Base-by-base conservation (phyloP, 2,888 invertebrate species). In the Encarsia formosa region DNA sequence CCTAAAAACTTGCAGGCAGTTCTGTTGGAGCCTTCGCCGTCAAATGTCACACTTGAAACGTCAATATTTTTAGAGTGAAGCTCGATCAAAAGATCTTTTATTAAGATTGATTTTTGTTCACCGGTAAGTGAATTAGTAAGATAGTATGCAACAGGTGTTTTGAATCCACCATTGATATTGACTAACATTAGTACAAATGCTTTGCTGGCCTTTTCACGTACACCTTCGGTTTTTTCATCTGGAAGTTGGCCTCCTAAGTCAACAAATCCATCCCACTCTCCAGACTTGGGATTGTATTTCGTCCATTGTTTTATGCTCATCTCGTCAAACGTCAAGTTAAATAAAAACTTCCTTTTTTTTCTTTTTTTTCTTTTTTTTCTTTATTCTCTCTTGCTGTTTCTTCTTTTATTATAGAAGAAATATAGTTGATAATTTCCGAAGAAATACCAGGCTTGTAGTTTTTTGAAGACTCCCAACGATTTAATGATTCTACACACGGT, bases 171-270 rank as follows among this genome's bases (percentile, higher is more conserved):
- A 48, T 54, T 57, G 5, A 51, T 44, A 48, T 35, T 48, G 8
- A 57, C 51, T 9, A 57, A 15, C 53, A 54, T 57, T 20, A 57
- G 50, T 18, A 54, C 53, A 16, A 54, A 39, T 19, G 44, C 56
- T 48, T 54, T 51, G 16, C 26, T 29, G n/a, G 42, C 42, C 4
- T 4, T 24, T 3, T 5, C 4, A 16, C 9, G 9, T 37, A 4
- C 16, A 24, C 18, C 29, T 3, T 26, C 11, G 8, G 4, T 18
- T 4, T 45, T 45, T 5, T 13, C 19, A 4, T 35, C 34, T 6
- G 11, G 19, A 11, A 22, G 35, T 35, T 35, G 19, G 20, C 35
- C 35, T 18, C 45, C 35, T 34, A 45, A 45, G 15, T 45, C 45
- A 11, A 32, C 20, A 11, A 45, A 23, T 5, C 54, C 46, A 31